Evolutionary conservation across 2,888 invertebrate species (phyloP).

Genomic region (Plebejus argus): DNA sequence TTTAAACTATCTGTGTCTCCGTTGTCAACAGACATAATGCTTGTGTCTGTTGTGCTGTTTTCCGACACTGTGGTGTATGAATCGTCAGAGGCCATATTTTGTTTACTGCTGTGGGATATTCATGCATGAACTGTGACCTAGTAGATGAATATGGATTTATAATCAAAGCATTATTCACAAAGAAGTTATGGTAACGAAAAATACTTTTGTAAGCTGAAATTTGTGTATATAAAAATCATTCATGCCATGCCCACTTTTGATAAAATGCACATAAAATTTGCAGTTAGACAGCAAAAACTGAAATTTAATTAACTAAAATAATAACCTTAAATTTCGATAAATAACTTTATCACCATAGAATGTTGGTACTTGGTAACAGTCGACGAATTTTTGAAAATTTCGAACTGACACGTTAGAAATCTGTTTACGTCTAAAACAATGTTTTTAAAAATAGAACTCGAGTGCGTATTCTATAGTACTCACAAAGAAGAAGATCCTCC

Average conservation of each 20-base stretch:
- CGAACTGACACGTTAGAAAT: not conserved
- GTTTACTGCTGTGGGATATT: not conserved
- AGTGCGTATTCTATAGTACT: slow-evolving; percentile 36
- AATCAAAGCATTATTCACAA: not conserved
- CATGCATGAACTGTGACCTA: slow-evolving; percentile 1
- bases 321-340: not conserved
- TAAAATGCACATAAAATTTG: not conserved
- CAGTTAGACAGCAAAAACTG: not conserved
- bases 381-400: not conserved
- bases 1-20: slow-evolving; percentile 28
- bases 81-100: slow-evolving; percentile 42
- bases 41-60: slow-evolving; percentile 63
- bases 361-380: not conserved
- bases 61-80: slow-evolving; percentile 60
- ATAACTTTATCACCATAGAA: not conserved
- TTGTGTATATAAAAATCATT: not conserved
- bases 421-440: not conserved
- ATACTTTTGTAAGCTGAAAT: not conserved
- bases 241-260: not conserved
- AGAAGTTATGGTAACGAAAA: not conserved
- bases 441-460: slow-evolving; percentile 21
- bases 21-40: slow-evolving; percentile 46
- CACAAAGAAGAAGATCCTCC: slow-evolving; percentile 56
- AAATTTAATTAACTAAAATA: not conserved
- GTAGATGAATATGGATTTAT: not conserved